A percentile compares a stretch with the other conserved stretches of the same genome.
phyloP scores from a whole-genome alignment of 2,113 vertebrate species.

The Machaerirhynchus nigripectus region DNA sequence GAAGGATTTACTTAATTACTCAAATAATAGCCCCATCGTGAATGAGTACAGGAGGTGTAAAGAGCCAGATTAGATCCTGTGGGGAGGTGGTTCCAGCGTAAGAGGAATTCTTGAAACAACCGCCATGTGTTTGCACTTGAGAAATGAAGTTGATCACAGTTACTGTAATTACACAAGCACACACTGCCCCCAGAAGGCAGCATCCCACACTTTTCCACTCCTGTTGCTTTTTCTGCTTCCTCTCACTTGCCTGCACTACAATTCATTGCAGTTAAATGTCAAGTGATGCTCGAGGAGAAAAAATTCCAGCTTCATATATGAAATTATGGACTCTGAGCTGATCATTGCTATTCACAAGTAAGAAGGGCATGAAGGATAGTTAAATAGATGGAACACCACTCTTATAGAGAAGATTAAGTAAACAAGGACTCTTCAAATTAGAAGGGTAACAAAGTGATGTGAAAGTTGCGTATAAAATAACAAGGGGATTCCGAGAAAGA shows the following conservation, averaged over 20 bases:
- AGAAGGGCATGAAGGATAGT: background rate
- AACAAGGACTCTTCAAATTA: background rate
- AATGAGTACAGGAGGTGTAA: background rate
- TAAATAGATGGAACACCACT: background rate
- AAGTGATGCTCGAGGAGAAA: background rate
- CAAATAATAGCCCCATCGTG: background rate
- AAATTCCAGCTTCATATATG: background rate
- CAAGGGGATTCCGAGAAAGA: background rate
- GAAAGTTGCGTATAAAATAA: background rate
- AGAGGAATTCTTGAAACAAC: background rate
- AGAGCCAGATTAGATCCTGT: background rate
- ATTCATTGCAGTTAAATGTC: background rate
- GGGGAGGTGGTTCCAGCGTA: background rate
- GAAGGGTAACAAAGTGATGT: background rate
- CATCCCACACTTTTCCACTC: background rate
- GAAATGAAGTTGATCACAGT: background rate
- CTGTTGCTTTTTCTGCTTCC: background rate
- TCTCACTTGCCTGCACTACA: background rate
- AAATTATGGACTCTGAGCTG: background rate
- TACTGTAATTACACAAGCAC: background rate
- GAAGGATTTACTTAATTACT: background rate
- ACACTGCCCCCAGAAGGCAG: constrained; percentile 52
- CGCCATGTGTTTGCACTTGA: background rate
- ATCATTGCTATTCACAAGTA: background rate
- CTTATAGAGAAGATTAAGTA: background rate